phyloP scores from a whole-genome alignment of 2,888 invertebrate species.

The Uloborus plumipes region DNA sequence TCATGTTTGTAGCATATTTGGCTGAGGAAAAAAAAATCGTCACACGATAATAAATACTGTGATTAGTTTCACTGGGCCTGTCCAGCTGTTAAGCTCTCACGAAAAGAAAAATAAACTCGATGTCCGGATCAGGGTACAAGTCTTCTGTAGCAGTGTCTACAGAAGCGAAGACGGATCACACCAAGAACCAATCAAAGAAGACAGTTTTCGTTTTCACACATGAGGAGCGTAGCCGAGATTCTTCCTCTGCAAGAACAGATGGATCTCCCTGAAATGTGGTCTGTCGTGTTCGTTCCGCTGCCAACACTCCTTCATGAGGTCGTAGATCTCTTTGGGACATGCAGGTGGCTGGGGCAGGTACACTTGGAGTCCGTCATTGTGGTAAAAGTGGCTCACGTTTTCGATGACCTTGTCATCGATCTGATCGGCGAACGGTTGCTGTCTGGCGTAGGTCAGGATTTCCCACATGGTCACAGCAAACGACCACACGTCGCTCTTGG shows the following conservation, averaged over 20 bases:
- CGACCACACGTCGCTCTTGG: conserved; percentile 91
- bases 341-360: conserved; percentile 79
- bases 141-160: not conserved
- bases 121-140: not conserved
- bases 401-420: conserved; percentile 85
- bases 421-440: conserved; percentile 83
- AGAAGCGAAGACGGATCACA: conserved; percentile 6
- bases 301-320: conserved; percentile 94
- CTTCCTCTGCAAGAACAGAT: conserved; percentile 85
- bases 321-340: conserved; percentile 89
- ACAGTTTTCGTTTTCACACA: conserved; percentile 45
- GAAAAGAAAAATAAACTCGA: too few relatives aligned
- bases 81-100: too few relatives aligned
- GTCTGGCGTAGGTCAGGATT: conserved; percentile 82
- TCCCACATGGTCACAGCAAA: conserved; percentile 91
- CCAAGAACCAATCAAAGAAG: too few relatives aligned
- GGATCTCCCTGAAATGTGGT: conserved; percentile 89
- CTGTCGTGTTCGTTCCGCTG: conserved; percentile 83
- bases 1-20: too few relatives aligned
- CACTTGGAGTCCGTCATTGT: conserved; percentile 78
- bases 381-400: conserved; percentile 83
- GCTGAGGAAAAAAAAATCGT: too few relatives aligned
- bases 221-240: conserved; percentile 75
- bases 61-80: too few relatives aligned
- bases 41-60: too few relatives aligned